Percentiles rank a stretch among this genome's conserved stretches.
Evolutionary conservation across 2,888 invertebrate genomes (phyloP).

Genomic region (Lycia hirtaria): DNA sequence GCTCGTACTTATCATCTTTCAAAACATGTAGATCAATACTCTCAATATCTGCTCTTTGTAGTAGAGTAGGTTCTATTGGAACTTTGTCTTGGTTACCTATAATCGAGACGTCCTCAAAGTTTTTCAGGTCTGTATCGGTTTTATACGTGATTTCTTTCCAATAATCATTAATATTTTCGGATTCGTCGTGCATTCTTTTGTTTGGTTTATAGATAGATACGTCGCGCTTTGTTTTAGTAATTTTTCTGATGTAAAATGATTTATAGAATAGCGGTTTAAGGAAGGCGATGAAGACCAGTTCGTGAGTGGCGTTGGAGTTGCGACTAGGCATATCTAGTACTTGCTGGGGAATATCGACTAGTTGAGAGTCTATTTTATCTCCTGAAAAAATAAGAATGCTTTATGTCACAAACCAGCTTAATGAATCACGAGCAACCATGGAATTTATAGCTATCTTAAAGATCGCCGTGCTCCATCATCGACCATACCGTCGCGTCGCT

Average conservation of each 20-base stretch:
- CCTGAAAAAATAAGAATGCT: slow-evolving; percentile 63
- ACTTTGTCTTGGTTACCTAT: slow-evolving; percentile 18
- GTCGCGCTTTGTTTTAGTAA: slow-evolving; percentile 46
- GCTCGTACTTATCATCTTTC: slow-evolving; percentile 47
- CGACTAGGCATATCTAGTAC: slow-evolving; percentile 87
- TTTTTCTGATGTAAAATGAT: slow-evolving; percentile 82
- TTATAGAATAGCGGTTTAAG: slow-evolving; percentile 88
- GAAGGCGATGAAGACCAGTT: slow-evolving; percentile 89
- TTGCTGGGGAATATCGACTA: slow-evolving; percentile 86
- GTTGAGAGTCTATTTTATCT: slow-evolving; percentile 84
- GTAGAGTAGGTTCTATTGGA: slow-evolving; percentile 33
- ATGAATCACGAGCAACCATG: no score
- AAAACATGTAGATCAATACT: slow-evolving; percentile 37
- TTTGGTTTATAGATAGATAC: slow-evolving; percentile 20
- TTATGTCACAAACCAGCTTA: neutral
- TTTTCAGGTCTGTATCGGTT: slow-evolving; percentile 48
- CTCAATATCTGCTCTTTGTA: slow-evolving; percentile 22
- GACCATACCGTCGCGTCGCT: no score
- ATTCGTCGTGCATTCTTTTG: slow-evolving; percentile 17
- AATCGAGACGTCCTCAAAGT: slow-evolving; percentile 39
- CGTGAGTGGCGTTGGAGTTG: slow-evolving; percentile 86
- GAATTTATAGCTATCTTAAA: no score
- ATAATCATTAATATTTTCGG: slow-evolving; percentile 42
- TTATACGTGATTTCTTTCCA: slow-evolving; percentile 35
- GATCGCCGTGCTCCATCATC: no score